Base-by-base conservation (phyloP, 2,113 vertebrate genomes). In the Megalops atlanticus region DNA sequence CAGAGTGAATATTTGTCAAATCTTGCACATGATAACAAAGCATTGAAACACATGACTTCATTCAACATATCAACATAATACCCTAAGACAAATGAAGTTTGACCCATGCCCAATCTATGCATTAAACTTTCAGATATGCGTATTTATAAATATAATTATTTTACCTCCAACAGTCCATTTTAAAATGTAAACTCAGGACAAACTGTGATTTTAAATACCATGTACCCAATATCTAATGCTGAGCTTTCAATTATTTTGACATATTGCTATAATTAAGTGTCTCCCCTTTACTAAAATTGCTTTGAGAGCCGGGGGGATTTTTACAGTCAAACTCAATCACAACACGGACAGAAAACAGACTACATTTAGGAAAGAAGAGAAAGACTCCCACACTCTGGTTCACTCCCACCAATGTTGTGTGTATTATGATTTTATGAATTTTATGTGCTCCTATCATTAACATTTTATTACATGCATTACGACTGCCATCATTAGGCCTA, bases 291-390 rank as follows among this genome's bases (percentile, higher is more conserved):
- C 74, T 11, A 68, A 40, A 27, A 10, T 68, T 47, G n/a, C 52
- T 35, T 64, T 69, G 41, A 76, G 8, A 35, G 33, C 39, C 52
- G 27, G 33, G 49, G 27, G 80, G 41, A 39, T 76, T 76, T 81
- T 35, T 43, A 70, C 72, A 72, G 79, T 80, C 69, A 54, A 27
- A 38, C 40, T 81, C 39, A 81, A 81, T 75, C 74, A 71, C 74
- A 70, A 74, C 39, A 75, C 36, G 58, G 12, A 40, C 4, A 69
- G 41, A 75, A 74, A 64, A 35, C n/a, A 58, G 40, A 31, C 18
- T 79, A 11, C 64, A 27, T 68, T 54, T 68, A 68, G 24, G 58
- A 68, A n/a, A 68, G 58, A n/a, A 15, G 14, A 74, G 39, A 74
- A n/a, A 27, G 24, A 18, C 21, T 43, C 73, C 1, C 12, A 8